These are phyloP conservation scores for Octomys mimax DNA, from an alignment of 2,797 vertebrate genomes.

Conservation along the genomic window DNA sequence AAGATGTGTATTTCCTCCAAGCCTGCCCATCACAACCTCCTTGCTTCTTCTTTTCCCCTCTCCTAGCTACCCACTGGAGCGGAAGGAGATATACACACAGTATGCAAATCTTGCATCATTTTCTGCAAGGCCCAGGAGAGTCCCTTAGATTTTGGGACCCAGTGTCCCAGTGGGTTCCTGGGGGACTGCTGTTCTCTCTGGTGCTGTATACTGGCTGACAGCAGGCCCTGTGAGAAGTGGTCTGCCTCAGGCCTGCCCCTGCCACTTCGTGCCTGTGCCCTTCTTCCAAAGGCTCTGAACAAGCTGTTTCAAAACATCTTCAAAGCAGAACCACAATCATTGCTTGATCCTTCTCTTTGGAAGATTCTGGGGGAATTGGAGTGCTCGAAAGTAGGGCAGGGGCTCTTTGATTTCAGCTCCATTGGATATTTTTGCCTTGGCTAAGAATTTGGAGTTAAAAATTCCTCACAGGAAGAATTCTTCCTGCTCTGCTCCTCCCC, in stretches of 20 bases:
- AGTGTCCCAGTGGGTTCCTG: neutral
- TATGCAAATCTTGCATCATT: neutral
- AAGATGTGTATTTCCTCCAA: neutral
- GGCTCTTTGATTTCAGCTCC: slow-evolving; percentile 37
- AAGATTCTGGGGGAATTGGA: slow-evolving; percentile 44
- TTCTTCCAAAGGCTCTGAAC: neutral
- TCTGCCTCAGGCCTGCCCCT: neutral
- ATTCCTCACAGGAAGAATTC: neutral
- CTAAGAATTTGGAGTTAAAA: slow-evolving; percentile 56
- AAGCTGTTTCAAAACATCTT: neutral
- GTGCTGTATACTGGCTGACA: fast-evolving
- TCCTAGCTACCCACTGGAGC: neutral
- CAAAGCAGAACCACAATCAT: neutral
- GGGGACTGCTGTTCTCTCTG: no score
- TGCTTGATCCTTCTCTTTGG: neutral
- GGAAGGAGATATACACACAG: neutral
- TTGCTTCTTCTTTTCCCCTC: neutral
- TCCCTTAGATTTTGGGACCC: neutral
- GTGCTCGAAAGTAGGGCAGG: slow-evolving; percentile 63
- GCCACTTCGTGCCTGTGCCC: neutral
- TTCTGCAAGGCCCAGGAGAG: neutral
- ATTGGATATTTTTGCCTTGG: slow-evolving; percentile 46
- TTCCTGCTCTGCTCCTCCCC: neutral
- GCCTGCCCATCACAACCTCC: neutral
- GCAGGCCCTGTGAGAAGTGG: neutral